Base-by-base conservation (phyloP, 2,888 invertebrate genomes). In the Drosophila falleni region DNA sequence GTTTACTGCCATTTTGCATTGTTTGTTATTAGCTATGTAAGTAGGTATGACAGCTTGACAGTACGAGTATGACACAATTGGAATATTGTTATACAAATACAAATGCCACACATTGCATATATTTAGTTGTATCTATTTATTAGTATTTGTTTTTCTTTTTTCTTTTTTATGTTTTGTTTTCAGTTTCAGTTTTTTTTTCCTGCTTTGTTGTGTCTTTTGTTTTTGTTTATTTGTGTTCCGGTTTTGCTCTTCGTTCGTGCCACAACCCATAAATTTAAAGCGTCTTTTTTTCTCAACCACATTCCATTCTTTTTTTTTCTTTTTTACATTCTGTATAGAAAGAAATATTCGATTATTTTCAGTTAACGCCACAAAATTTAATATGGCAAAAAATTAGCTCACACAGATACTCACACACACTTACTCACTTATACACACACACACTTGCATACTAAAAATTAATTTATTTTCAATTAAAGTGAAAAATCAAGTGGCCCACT, bases 251-350 rank as follows among this genome's bases (percentile, higher is more conserved):
- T 71, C 39, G 23, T 59, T 62, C 41, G 37, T 67, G 69, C 67
- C 81, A 81, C 87, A 84, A 81, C 88, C 82, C 68, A 82, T 86
- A 53, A 65, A 86, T 79, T 72, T 65, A 69, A 79, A 72, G 79
- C 71, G 39, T 64, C 42, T 49, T 46, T 54, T 63, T 46, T 64
- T 49, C 51, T 64, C 26, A 49, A 37, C 44, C 55, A 44, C 61
- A 56, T 23, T 61, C 16, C 35, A 35, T 62, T 50, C n/a, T 31
- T 50, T 51, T 33, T n/a, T 23, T 35, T 53, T 58, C 42, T 15
- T 58, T 55, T 67, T n/a, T n/a, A n/a, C n/a, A n/a, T n/a, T n/a
- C n/a, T n/a, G n/a, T n/a, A n/a, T n/a, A n/a, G n/a, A n/a, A n/a
- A n/a, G n/a, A n/a, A n/a, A n/a, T 70, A 71, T 87, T 80, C 54